These are phyloP conservation scores for Fregetta grallaria DNA, from an alignment of 2,113 vertebrate species.

Conservation along the genomic window DNA sequence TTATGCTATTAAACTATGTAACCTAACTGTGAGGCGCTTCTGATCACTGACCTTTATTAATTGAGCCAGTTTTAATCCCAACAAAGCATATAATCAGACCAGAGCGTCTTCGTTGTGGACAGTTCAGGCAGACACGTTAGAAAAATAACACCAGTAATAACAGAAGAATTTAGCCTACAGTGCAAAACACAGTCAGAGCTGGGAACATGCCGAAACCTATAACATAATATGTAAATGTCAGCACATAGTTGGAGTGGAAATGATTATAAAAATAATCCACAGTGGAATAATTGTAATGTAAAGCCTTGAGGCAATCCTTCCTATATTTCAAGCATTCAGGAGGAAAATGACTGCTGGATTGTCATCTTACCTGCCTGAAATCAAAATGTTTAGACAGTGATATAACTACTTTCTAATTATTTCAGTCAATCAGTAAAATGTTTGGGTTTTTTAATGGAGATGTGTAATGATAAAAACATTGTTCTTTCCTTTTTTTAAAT, in stretches of 20 bases:
- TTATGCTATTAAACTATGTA: not conserved
- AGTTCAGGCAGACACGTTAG: not conserved
- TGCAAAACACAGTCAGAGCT: conserved; percentile 37
- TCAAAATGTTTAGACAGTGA: not conserved
- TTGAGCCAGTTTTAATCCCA: not conserved
- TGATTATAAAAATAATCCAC: conserved; percentile 38
- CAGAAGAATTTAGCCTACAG: conserved; percentile 41
- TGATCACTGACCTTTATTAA: conserved; percentile 45
- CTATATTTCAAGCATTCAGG: not conserved
- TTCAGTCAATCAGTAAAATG: not conserved
- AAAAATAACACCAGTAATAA: conserved; percentile 17
- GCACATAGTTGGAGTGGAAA: conserved; percentile 30
- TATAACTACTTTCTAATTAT: not conserved
- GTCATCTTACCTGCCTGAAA: not conserved
- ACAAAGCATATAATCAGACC: not conserved
- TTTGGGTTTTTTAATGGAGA: not conserved
- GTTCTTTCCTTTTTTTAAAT: not conserved
- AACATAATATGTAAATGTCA: conserved; percentile 31
- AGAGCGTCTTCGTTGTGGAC: not conserved
- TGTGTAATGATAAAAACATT: not conserved
- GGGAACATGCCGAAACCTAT: conserved; percentile 46
- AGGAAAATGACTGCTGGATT: conserved; percentile 3
- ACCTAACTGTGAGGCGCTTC: not conserved
- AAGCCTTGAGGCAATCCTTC: conserved; percentile 27
- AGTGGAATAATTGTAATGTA: conserved; percentile 27